These are phyloP conservation scores for Harlomillsia oculata DNA, from an alignment of 1,140 invertebrate genomes.

Conservation along the genomic window DNA sequence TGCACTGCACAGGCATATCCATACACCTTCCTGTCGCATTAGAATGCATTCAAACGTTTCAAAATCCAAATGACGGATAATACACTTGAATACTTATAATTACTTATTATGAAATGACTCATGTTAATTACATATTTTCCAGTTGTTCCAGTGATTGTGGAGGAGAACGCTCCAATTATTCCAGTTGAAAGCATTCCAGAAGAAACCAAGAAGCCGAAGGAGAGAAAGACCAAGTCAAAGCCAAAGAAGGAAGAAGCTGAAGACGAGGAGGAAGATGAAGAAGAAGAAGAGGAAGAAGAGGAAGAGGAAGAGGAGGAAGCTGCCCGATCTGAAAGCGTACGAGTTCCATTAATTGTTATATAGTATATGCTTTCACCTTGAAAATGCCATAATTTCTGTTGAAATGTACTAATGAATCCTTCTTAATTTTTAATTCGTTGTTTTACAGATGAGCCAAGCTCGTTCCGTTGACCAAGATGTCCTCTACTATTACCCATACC, in stretches of 20 bases:
- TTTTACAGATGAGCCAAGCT: constrained; percentile 22
- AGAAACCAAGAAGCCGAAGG: constrained; percentile 7
- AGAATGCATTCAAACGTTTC: too few relatives aligned
- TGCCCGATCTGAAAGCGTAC: constrained; percentile 28
- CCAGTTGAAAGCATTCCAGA: constrained; percentile 2
- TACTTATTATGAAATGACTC: not conserved
- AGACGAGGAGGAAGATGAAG: constrained; percentile 34
- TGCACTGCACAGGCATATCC: too few relatives aligned
- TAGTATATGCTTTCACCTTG: not conserved
- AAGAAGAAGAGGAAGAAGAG: constrained; percentile 35
- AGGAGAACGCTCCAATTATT: constrained; percentile 13
- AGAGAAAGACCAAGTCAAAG: constrained; percentile 12
- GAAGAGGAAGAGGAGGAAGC: constrained; percentile 26
- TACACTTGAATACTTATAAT: not conserved
- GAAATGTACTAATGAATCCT: too few relatives aligned
- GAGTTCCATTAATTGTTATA: not conserved
- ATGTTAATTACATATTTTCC: not conserved
- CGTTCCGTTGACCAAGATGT: constrained; percentile 22
- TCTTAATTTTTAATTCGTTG: constrained; percentile 4
- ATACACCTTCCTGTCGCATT: too few relatives aligned
- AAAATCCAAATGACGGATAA: not conserved
- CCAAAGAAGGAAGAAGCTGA: constrained; percentile 27
- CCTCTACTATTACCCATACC: constrained; percentile 35
- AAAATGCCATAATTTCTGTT: too few relatives aligned
- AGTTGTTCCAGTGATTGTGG: constrained; percentile 34